phyloP scores from a whole-genome alignment of 2,888 invertebrate species.

The Chirona hameri region DNA sequence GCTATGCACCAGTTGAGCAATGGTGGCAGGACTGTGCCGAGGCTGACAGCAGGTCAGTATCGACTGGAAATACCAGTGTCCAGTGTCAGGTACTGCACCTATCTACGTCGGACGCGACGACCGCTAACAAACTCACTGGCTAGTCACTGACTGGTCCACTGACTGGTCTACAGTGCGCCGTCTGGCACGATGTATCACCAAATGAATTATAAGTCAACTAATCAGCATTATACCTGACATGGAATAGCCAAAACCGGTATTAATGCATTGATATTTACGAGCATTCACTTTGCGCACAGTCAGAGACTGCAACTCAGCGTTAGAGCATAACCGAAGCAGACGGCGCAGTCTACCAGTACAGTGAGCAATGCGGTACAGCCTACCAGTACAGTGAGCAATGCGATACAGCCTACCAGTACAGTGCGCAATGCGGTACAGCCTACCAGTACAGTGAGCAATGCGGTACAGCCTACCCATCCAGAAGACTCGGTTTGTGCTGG shows the following conservation, averaged over 20 bases:
- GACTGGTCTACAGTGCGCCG: background rate
- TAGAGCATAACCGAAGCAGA: background rate
- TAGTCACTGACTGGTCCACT: background rate
- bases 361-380: background rate
- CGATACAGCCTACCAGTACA: background rate
- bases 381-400: background rate
- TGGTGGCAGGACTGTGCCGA: background rate
- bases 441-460: background rate
- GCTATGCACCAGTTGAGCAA: background rate
- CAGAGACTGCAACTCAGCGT: background rate
- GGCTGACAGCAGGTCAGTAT: background rate
- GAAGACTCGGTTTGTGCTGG: background rate
- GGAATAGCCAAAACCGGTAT: too few species aligned
- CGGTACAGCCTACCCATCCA: background rate
- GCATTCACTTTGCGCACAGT: background rate
- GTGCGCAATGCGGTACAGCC: background rate
- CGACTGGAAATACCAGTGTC: background rate
- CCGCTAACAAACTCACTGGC: background rate
- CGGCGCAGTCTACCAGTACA: background rate
- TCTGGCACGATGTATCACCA: background rate
- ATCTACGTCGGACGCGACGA: background rate
- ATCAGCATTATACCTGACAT: too few species aligned
- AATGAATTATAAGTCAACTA: too few species aligned
- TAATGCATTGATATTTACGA: too few species aligned
- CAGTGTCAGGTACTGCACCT: background rate